phyloP scores from a whole-genome alignment of 2,888 invertebrate species.

The Noctua fimbriata region DNA sequence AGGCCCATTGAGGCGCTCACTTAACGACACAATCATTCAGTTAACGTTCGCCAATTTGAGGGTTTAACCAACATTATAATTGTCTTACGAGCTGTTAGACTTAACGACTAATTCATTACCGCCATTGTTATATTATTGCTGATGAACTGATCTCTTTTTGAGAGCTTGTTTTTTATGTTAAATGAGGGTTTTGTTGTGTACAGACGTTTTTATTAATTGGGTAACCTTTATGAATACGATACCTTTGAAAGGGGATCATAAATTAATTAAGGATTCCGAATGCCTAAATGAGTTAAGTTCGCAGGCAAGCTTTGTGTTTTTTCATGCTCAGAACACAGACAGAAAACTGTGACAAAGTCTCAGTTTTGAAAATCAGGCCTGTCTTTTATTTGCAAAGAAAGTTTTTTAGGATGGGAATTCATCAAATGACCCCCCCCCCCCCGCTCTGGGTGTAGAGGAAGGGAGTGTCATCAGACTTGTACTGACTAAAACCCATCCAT shows the following conservation, averaged over 20 bases:
- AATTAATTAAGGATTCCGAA: background rate
- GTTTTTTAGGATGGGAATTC: no score
- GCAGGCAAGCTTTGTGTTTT: background rate
- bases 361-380: background rate
- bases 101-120: constrained; percentile 74
- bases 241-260: background rate
- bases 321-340: background rate
- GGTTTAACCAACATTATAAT: constrained; percentile 80
- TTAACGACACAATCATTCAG: constrained; percentile 77
- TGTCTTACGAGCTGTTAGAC: constrained; percentile 74
- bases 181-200: background rate
- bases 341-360: background rate
- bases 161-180: constrained; percentile 7
- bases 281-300: background rate
- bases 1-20: constrained; percentile 65
- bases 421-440: no score
- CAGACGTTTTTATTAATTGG: constrained; percentile 1
- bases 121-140: constrained; percentile 57
- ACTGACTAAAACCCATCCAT: no score
- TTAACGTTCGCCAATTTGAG: constrained; percentile 79
- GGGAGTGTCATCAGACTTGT: no score
- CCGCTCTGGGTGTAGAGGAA: no score
- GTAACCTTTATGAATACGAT: background rate
- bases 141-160: constrained; percentile 55
- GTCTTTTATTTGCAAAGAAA: background rate